Conservation (phyloP, 1,140 invertebrate genomes). For the Drosophila nikananu region DNA sequence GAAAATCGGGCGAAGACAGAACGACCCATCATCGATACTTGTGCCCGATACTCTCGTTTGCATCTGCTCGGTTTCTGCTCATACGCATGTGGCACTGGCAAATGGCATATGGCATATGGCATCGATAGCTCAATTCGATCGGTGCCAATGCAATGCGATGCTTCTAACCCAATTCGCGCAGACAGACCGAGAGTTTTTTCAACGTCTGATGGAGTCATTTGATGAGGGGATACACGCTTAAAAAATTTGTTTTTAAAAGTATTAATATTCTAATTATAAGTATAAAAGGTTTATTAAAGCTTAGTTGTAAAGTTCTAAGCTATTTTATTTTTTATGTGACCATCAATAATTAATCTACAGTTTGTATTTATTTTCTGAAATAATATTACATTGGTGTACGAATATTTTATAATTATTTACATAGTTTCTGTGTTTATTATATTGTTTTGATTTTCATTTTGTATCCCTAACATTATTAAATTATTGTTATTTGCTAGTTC, state of each 20-base stretch:
- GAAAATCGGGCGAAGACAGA: conserved; percentile 21
- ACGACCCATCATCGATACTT: conserved; percentile 51
- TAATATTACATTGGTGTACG: no score
- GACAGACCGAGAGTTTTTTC: conserved; percentile 36
- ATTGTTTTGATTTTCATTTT: no score
- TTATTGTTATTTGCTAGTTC: no score
- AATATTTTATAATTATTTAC: no score
- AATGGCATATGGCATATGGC: conserved; percentile 33
- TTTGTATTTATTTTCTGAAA: no score
- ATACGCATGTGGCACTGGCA: conserved; percentile 37
- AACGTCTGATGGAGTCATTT: conserved; percentile 33
- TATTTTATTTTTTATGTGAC: no score
- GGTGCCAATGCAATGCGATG: conserved; percentile 65
- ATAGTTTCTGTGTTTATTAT: no score
- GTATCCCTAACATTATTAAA: no score
- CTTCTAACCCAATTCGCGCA: conserved; percentile 71
- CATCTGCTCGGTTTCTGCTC: conserved; percentile 52
- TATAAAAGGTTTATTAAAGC: no score
- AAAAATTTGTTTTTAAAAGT: not conserved
- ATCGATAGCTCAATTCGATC: conserved; percentile 67
- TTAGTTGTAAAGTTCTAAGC: no score
- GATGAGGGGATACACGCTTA: not conserved
- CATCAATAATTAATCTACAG: no score
- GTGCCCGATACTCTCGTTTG: conserved; percentile 52
- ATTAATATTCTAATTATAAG: not conserved